Conservation (phyloP, 2,113 vertebrate genomes). For the Ceuthmochares aereus region DNA sequence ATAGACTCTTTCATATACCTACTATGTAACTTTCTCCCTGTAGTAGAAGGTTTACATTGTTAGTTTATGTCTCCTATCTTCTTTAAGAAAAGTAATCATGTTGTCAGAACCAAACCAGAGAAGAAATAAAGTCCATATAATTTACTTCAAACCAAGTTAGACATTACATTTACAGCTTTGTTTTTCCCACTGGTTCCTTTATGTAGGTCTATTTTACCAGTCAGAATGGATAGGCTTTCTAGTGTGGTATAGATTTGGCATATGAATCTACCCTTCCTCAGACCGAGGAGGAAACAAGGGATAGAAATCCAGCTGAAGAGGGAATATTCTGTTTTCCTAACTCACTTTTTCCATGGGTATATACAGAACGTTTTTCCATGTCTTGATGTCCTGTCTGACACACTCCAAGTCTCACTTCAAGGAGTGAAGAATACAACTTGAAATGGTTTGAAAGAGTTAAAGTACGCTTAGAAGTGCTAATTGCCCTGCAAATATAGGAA, state of each 20-base stretch:
- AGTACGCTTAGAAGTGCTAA: neutral
- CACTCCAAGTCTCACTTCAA: neutral
- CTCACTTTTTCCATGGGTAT: neutral
- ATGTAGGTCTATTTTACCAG: neutral
- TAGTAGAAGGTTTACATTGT: neutral
- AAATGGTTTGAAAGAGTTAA: neutral
- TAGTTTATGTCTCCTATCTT: neutral
- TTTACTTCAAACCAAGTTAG: neutral
- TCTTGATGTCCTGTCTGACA: neutral
- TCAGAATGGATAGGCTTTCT: neutral
- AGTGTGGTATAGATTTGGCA: neutral
- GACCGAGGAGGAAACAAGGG: neutral
- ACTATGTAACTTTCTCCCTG: neutral
- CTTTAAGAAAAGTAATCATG: neutral
- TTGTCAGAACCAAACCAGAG: neutral
- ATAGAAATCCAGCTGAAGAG: neutral
- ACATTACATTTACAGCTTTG: neutral
- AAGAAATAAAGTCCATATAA: neutral
- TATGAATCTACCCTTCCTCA: neutral
- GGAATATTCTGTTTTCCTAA: neutral
- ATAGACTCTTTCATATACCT: neutral
- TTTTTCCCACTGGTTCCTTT: neutral
- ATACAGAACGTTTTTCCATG: neutral
- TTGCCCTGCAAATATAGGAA: neutral
- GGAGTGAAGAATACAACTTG: neutral